phyloP scores from a whole-genome alignment of 1,140 invertebrate genomes.

The Lasioglossum baleicum region DNA sequence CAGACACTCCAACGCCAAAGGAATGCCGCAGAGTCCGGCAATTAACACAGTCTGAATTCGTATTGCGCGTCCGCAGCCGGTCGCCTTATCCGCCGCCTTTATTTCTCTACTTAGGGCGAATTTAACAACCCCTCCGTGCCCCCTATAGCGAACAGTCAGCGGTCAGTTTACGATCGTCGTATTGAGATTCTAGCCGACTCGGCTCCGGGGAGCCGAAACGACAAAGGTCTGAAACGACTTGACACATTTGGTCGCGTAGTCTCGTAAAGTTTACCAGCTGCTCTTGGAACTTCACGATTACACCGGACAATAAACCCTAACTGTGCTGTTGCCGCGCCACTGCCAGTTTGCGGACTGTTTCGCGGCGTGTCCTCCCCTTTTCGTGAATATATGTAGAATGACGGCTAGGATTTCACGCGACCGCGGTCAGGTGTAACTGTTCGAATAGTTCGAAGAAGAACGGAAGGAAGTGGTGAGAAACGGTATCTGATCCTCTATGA shows the following conservation, averaged over 20 bases:
- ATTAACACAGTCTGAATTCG: background rate
- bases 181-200: background rate
- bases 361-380: too few species aligned
- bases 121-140: background rate
- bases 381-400: too few species aligned
- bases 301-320: background rate
- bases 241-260: background rate
- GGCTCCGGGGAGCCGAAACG: background rate
- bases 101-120: background rate
- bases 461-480: too few species aligned
- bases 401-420: too few species aligned
- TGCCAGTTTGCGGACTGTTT: too few species aligned
- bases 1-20: too few species aligned
- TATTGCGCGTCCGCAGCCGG: too few species aligned
- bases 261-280: slow-evolving; percentile 10
- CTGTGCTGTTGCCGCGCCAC: background rate
- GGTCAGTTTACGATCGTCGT: slow-evolving; percentile 27
- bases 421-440: too few species aligned
- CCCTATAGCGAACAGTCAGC: background rate
- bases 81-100: background rate
- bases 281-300: slow-evolving; percentile 2
- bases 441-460: too few species aligned
- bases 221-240: background rate
- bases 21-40: background rate
- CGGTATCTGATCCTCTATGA: too few species aligned